Conservation (phyloP, 1,140 invertebrate genomes). For the Littorina saxatilis region DNA sequence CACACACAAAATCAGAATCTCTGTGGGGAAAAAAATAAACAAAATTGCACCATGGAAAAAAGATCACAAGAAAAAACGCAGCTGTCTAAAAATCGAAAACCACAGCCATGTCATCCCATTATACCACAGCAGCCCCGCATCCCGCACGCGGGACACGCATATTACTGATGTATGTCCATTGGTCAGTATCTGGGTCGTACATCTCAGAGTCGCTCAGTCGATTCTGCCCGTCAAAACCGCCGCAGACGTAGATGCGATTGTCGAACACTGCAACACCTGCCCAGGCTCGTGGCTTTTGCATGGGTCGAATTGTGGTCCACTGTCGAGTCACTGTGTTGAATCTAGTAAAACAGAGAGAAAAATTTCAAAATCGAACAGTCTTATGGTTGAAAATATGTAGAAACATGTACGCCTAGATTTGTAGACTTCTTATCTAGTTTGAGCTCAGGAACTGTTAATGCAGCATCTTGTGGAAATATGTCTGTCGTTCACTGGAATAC, state of each 20-base stretch:
- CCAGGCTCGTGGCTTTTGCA: constrained; percentile 73
- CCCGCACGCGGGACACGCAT: constrained; percentile 71
- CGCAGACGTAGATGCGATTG: constrained; percentile 79
- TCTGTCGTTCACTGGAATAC: no score
- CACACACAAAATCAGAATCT: no score
- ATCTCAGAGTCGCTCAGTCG: constrained; percentile 90
- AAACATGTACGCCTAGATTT: neutral
- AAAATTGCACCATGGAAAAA: no score
- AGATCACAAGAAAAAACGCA: no score
- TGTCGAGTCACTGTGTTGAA: constrained; percentile 72
- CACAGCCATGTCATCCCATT: neutral
- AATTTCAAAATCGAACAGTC: no score
- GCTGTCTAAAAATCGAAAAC: no score
- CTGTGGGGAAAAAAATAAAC: no score
- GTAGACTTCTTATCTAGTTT: no score
- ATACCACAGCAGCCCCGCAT: constrained; percentile 70
- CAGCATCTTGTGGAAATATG: no score
- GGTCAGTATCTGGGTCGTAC: constrained; percentile 87
- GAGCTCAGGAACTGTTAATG: no score
- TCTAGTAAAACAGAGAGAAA: constrained; percentile 55
- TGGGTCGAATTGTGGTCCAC: constrained; percentile 70
- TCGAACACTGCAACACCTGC: constrained; percentile 70
- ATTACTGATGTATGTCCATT: constrained; percentile 81
- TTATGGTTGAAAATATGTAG: neutral
- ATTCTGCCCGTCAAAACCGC: constrained; percentile 79